phyloP scores from a whole-genome alignment of 1,140 invertebrate species.

The Drosophila trapezifrons region DNA sequence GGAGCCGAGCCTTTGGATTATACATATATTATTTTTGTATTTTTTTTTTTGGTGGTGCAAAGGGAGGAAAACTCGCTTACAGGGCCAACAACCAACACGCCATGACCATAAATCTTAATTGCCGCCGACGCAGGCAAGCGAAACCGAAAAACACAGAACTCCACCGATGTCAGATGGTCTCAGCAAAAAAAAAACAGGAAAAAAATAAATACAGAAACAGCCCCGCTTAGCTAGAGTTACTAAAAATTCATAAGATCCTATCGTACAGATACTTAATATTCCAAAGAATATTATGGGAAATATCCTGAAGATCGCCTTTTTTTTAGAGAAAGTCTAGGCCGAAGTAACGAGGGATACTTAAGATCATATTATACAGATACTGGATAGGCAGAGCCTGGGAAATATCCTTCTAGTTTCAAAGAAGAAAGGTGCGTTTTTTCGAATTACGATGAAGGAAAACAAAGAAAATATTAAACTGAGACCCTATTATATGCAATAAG shows the following conservation, averaged over 20 bases:
- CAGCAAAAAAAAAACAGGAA: conserved; percentile 11
- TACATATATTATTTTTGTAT: conserved; percentile 14
- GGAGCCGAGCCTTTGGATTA: conserved; percentile 26
- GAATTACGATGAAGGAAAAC: no score
- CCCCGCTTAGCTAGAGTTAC: background rate
- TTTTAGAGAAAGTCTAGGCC: background rate
- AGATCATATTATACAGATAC: background rate
- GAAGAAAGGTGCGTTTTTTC: no score
- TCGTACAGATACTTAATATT: background rate
- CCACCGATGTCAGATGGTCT: conserved; percentile 34
- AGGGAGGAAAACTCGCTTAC: conserved; percentile 30
- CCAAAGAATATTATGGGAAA: background rate
- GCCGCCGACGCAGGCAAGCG: conserved; percentile 73
- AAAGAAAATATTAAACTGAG: no score
- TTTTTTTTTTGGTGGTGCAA: conserved; percentile 21
- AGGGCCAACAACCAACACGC: conserved; percentile 60
- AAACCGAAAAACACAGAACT: conserved; percentile 35
- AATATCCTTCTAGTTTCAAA: background rate
- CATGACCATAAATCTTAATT: conserved; percentile 82
- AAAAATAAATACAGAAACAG: conserved; percentile 14
- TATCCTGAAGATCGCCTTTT: background rate
- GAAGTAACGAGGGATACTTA: background rate
- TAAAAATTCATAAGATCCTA: conserved; percentile 8
- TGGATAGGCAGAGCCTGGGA: background rate
- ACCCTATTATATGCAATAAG: no score